phyloP scores from a whole-genome alignment of 2,797 vertebrate species.

The Poeciliopsis infans region DNA sequence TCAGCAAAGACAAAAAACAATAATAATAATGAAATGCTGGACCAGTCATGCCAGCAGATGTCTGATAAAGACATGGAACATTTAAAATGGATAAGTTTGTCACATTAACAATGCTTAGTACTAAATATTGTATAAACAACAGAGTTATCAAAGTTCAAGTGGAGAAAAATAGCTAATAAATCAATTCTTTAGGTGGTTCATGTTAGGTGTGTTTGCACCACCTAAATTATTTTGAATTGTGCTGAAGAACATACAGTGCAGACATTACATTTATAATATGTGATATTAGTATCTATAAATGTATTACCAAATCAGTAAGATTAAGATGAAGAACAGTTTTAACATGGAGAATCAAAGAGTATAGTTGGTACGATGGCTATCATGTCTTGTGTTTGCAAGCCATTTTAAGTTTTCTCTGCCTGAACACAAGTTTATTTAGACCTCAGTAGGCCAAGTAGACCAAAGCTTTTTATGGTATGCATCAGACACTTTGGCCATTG shows the following conservation, averaged over 20 bases:
- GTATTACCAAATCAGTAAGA: background rate
- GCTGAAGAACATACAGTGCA: background rate
- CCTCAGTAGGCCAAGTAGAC: background rate
- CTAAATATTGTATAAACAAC: background rate
- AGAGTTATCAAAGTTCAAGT: background rate
- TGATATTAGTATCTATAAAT: background rate
- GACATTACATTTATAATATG: background rate
- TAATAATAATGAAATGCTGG: background rate
- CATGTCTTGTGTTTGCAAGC: background rate
- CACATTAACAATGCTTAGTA: too few species aligned
- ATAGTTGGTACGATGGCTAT: background rate
- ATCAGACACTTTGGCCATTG: background rate
- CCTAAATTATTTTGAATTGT: background rate
- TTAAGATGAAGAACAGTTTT: background rate
- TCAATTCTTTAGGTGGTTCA: background rate
- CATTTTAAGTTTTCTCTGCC: background rate
- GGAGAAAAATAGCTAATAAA: background rate
- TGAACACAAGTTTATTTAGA: background rate
- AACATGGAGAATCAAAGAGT: background rate
- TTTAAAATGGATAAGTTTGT: background rate
- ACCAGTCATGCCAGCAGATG: background rate
- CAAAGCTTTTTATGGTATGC: background rate
- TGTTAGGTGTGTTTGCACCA: background rate
- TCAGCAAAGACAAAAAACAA: background rate
- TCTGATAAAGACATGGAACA: background rate